These are phyloP conservation scores for Aporrectodea caliginosa DNA, from an alignment of 1,140 invertebrate species.

Conservation along the genomic window DNA sequence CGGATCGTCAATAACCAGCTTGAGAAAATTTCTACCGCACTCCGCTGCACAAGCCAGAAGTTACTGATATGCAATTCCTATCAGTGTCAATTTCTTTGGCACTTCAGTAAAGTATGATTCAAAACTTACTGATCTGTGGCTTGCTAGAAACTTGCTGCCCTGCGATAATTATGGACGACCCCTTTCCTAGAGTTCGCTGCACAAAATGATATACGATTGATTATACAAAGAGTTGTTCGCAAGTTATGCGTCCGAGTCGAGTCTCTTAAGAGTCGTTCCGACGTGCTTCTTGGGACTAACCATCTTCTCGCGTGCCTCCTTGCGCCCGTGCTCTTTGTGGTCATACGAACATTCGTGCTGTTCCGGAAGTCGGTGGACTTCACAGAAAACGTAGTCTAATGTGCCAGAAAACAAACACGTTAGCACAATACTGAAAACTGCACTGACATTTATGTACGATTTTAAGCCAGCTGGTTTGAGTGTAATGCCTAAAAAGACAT, in stretches of 20 bases:
- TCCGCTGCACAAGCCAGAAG: too few species aligned
- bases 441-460: too few species aligned
- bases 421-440: too few species aligned
- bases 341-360: constrained; percentile 34
- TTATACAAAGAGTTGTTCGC: background rate
- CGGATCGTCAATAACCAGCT: too few species aligned
- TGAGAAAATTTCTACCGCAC: too few species aligned
- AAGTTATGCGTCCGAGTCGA: constrained; percentile 26
- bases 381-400: constrained; percentile 33
- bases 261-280: constrained; percentile 30
- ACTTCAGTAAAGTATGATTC: background rate
- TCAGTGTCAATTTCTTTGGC: background rate
- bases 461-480: too few species aligned
- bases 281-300: constrained; percentile 33
- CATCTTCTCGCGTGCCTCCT: constrained; percentile 31
- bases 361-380: constrained; percentile 30
- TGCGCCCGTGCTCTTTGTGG: constrained; percentile 30
- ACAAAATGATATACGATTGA: background rate
- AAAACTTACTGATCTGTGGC: background rate
- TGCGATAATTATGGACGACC: background rate
- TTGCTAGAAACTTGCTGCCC: too few species aligned
- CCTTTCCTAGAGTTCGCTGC: background rate
- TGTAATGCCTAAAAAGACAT: too few species aligned
- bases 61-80: too few species aligned
- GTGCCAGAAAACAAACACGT: background rate